Base-by-base conservation (phyloP, 1,140 invertebrate genomes). In the Drosophila subobscura region DNA sequence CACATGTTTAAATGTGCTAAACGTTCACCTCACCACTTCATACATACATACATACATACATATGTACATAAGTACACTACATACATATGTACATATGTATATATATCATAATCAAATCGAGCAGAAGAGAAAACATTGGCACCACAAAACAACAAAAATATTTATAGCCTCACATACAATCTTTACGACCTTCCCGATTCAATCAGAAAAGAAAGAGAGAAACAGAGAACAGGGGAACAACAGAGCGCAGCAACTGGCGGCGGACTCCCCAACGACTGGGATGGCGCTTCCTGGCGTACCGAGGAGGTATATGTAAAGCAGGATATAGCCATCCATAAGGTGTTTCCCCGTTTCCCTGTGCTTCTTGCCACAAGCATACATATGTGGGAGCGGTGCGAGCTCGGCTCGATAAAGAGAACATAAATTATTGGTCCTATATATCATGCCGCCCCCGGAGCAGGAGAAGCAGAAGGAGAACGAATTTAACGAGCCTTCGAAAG, bases 241-340 rank as follows among this genome's bases (percentile, higher is more conserved):
- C 46, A 12, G 25, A 14, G 23, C 50, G 23, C 50, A 45, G 16
- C 42, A n/a, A 41, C 40, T 12, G 40, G 27, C 16, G 40, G 27
- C 16, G 51, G 37, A 44, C 27, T 16, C 37, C 60, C 49, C 63
- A 67, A 27, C 61, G 55, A 55, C 61, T 49, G 65, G 49, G 46
- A 8, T 52, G 65, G 65, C 65, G 65, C 65, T 68, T 67, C 65
- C 65, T 68, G 65, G 65, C 65, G 53, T 54, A 41, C 44, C 44
- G 8, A 37, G 33, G 33, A 37, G 12, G 16, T 20, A 20, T 20
- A 20, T 20, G 16, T 37, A 37, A 10, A 37, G 55, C 65, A 68
- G 65, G 65, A 68, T 68, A 68, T 68, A 68, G 65, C 65, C 65
- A 67, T 68, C 65, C 65, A 68, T 68, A 68, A 68, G 65, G 65